Base-by-base conservation (phyloP, 1,140 invertebrate species). In the Hylaeus anthracinus region DNA sequence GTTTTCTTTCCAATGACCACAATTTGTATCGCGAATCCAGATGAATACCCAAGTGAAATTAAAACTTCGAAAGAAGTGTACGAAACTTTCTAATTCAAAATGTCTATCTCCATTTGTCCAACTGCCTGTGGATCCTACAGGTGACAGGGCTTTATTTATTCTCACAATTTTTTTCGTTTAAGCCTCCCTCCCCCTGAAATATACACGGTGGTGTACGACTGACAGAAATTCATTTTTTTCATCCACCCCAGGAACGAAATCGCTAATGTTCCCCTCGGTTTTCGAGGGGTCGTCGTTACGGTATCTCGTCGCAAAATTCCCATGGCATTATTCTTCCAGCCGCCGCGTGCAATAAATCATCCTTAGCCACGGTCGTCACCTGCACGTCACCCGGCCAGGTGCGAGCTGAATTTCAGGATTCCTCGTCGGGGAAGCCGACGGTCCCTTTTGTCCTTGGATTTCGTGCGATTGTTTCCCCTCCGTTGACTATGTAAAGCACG, bases 311-410 rank as follows among this genome's bases (percentile, higher is more conserved):
- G 37, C 41, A 14, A 69, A 60, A 70, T 61, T 61, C n/a, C 26
- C 48, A 26, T 63, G n/a, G 39, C 45, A 61, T 63, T 65, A 64
- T 72, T 72, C 43, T 53, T 37, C 51, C 26, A 12, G 12, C 5
- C 51, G 10, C 0, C 4, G 14, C n/a, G 41, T 10, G 15, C 51
- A 53, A 73, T 79, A 79, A 79, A 73, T 79, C 70, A 73, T 73
- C 48, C 41, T 64, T 39, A 72, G 39, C 51, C 60, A 2, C 41
- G 51, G 51, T 56, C 70, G 61, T 72, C 71, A 45, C 15, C 51
- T 56, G 37, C 12, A 45, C 41, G 43, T 61, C 58, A 6, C 60
- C 9, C 9, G n/a, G 41, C n/a, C 45, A 45, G 14, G 43, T 37
- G 37, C 1, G 2, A 3, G 10, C n/a, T 61, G 14, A 53, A 6